A percentile compares a stretch with the other conserved stretches of the same genome.
phyloP scores from a whole-genome alignment of 2,888 invertebrate genomes.

The Calameuta filiformis region DNA sequence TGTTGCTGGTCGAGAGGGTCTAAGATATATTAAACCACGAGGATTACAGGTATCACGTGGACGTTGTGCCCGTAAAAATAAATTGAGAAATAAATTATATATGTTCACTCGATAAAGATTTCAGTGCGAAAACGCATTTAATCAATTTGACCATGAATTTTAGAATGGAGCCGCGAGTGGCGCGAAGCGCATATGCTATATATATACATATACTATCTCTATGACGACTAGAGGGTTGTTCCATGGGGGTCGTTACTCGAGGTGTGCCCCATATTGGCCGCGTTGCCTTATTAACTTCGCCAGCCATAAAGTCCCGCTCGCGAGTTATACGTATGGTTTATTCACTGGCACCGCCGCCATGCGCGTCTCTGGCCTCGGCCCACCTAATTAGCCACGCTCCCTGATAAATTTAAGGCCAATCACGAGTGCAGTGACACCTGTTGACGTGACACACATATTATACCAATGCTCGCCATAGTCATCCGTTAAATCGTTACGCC shows the following conservation, averaged over 20 bases:
- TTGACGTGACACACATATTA: neutral
- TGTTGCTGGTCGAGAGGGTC: neutral
- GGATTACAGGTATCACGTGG: neutral
- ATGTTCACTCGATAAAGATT: neutral
- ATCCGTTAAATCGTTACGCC: neutral
- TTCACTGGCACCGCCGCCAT: neutral
- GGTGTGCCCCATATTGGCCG: neutral
- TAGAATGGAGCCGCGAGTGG: neutral
- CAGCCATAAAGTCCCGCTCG: neutral
- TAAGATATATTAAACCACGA: neutral
- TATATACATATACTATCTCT: neutral
- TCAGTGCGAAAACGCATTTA: neutral
- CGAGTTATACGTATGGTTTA: neutral
- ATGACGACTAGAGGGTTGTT: neutral
- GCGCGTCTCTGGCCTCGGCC: neutral
- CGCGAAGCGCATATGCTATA: neutral
- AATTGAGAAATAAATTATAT: neutral
- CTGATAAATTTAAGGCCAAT: neutral
- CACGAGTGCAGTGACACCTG: neutral
- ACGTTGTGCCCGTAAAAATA: neutral
- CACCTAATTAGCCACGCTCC: neutral
- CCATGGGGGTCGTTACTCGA: neutral
- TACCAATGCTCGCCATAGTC: neutral
- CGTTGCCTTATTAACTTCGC: neutral
- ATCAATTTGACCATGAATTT: neutral